Conservation (phyloP, 2,888 invertebrate genomes). For the Tillus elongatus region DNA sequence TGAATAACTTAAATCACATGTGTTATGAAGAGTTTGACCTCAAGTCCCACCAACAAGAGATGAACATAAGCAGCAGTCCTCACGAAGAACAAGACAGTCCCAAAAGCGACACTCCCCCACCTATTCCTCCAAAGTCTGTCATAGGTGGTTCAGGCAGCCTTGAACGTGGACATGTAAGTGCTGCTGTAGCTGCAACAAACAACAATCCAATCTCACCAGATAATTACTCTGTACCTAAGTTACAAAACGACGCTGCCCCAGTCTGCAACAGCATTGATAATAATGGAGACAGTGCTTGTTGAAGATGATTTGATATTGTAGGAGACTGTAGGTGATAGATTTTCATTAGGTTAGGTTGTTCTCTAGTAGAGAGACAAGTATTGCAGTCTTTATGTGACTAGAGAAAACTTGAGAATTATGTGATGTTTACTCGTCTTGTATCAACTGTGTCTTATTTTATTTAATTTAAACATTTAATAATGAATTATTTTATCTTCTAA, state of each 20-base stretch:
- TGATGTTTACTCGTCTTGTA: too few relatives aligned
- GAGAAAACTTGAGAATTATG: too few relatives aligned
- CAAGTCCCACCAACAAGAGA: slow-evolving; percentile 34
- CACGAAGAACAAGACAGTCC: slow-evolving; percentile 31
- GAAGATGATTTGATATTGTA: too few relatives aligned
- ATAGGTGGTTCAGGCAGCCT: slow-evolving; percentile 9
- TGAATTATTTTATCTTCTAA: too few relatives aligned
- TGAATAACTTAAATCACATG: slow-evolving; percentile 40
- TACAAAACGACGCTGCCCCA: slow-evolving; percentile 32
- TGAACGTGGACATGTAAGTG: slow-evolving; percentile 17
- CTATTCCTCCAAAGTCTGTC: slow-evolving; percentile 35
- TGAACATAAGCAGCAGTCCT: slow-evolving; percentile 37
- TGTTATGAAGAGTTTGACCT: slow-evolving; percentile 41
- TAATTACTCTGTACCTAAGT: slow-evolving; percentile 38
- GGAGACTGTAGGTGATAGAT: slow-evolving; percentile 16
- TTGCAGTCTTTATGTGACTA: too few relatives aligned
- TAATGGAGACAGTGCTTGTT: slow-evolving; percentile 18
- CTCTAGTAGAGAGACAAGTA: too few relatives aligned
- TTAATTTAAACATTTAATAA: too few relatives aligned
- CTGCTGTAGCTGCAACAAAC: too few relatives aligned
- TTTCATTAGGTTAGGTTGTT: slow-evolving; percentile 13
- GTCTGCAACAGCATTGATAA: slow-evolving; percentile 20
- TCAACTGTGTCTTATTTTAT: too few relatives aligned
- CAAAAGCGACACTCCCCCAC: slow-evolving; percentile 40
- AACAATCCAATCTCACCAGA: slow-evolving; percentile 33